Conservation (phyloP, 2,888 invertebrate genomes). For the Pristionchus entomophagus region DNA sequence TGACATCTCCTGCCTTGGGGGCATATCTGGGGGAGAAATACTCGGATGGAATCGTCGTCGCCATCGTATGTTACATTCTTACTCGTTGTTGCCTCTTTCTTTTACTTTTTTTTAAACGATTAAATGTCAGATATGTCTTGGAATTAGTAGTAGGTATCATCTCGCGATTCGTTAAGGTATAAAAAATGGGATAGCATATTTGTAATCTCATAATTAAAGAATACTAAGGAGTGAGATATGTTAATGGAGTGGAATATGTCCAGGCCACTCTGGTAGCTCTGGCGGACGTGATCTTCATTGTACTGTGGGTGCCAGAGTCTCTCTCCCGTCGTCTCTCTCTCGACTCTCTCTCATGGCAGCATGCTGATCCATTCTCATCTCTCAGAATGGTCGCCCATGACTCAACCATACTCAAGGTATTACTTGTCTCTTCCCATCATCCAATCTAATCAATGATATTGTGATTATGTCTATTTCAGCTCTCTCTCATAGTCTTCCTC, state of each 20-base stretch:
- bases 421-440: neutral
- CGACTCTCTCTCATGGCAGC: slow-evolving; percentile 81
- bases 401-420: slow-evolving; percentile 42
- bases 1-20: slow-evolving; percentile 97
- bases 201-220: too few relatives aligned
- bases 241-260: neutral
- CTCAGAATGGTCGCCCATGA: slow-evolving; percentile 61
- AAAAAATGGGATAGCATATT: too few relatives aligned
- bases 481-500: slow-evolving; percentile 96
- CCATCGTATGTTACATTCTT: slow-evolving; percentile 57
- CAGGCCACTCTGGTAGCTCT: slow-evolving; percentile 94
- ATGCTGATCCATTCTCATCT: slow-evolving; percentile 92
- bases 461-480: slow-evolving; percentile 83
- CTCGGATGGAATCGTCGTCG: slow-evolving; percentile 87
- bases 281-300: slow-evolving; percentile 96
- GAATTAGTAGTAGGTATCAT: too few relatives aligned
- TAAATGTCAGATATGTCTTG: too few relatives aligned
- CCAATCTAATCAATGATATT: neutral
- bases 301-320: slow-evolving; percentile 98
- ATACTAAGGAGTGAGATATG: neutral
- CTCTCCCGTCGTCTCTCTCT: slow-evolving; percentile 77
- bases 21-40: slow-evolving; percentile 84
- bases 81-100: neutral
- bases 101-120: too few relatives aligned
- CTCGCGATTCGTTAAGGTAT: too few relatives aligned